Percentiles rank a stretch among this genome's conserved stretches.
Conservation (phyloP, 2,888 invertebrate genomes). For the Cheiracanthium punctorium region DNA sequence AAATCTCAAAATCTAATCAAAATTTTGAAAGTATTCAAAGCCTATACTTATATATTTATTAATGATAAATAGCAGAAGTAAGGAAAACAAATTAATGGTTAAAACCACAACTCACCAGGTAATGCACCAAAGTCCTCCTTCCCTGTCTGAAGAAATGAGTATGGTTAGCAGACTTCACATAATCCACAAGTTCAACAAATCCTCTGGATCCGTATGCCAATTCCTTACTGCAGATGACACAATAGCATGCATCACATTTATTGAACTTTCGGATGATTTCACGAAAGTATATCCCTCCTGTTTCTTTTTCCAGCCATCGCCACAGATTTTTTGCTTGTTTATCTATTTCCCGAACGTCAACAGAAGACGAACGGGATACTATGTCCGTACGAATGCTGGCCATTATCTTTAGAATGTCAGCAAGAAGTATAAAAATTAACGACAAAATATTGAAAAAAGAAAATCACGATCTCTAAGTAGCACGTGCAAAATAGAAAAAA, state of each 20-base stretch:
- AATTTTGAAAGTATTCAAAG: too few relatives aligned
- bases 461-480: neutral
- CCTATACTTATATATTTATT: too few relatives aligned
- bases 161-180: neutral
- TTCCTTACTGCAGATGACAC: conserved; percentile 4
- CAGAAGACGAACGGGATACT: conserved; percentile 3
- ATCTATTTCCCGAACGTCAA: conserved; percentile 5
- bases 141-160: conserved; percentile 1
- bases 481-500: neutral
- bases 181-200: conserved; percentile 5
- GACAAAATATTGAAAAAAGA: neutral
- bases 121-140: conserved; percentile 4
- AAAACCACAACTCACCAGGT: neutral
- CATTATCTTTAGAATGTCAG: neutral
- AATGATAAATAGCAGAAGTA: neutral
- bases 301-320: conserved; percentile 14
- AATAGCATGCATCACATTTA: conserved; percentile 2
- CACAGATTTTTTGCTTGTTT: neutral
- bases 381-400: conserved; percentile 3
- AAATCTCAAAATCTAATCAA: too few relatives aligned
- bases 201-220: conserved; percentile 17
- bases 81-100: neutral
- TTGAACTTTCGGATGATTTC: conserved; percentile 7
- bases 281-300: neutral
- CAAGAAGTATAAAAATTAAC: neutral